A percentile compares a stretch with the other conserved stretches of the same genome.
Evolutionary conservation across 2,797 vertebrate genomes (phyloP).

Genomic region (Propithecus deckenii): DNA sequence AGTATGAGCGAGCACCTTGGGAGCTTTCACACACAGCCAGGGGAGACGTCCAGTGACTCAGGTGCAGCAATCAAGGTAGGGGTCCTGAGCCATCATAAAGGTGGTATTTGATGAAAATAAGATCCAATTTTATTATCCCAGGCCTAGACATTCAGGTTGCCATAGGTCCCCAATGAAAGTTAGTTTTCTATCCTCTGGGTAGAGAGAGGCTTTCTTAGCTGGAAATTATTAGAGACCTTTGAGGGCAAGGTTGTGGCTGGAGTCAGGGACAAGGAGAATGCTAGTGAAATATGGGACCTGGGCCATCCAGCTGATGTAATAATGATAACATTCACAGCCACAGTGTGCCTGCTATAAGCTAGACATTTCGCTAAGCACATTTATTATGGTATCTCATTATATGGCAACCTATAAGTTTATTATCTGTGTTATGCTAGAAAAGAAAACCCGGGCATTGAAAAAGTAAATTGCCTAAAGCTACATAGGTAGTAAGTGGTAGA

Average conservation of each 20-base stretch:
- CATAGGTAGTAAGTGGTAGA: not conserved
- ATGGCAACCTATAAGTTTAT: not conserved
- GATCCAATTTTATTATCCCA: not conserved
- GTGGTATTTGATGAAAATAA: not conserved
- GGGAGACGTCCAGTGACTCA: not conserved
- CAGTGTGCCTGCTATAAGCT: not conserved
- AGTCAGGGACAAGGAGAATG: not conserved
- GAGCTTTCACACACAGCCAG: not conserved
- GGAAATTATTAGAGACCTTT: not conserved
- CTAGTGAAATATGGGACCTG: not conserved
- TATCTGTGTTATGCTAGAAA: not conserved
- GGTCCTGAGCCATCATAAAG: not conserved
- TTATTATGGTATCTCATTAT: not conserved
- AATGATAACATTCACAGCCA: not conserved
- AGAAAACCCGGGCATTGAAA: not conserved
- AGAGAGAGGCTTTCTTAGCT: conserved; percentile 16
- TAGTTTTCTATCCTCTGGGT: not conserved
- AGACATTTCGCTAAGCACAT: not conserved
- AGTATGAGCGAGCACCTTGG: rapidly evolving
- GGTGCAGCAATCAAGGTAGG: not conserved
- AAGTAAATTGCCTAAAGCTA: not conserved
- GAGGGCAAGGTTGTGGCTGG: not conserved
- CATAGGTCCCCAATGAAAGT: not conserved
- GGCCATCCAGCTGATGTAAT: not conserved
- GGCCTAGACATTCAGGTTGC: not conserved